Percentiles rank a stretch among this genome's conserved stretches.
These are phyloP conservation scores for Phenacoccus solenopsis DNA, from an alignment of 1,140 invertebrate species.

Conservation along the genomic window DNA sequence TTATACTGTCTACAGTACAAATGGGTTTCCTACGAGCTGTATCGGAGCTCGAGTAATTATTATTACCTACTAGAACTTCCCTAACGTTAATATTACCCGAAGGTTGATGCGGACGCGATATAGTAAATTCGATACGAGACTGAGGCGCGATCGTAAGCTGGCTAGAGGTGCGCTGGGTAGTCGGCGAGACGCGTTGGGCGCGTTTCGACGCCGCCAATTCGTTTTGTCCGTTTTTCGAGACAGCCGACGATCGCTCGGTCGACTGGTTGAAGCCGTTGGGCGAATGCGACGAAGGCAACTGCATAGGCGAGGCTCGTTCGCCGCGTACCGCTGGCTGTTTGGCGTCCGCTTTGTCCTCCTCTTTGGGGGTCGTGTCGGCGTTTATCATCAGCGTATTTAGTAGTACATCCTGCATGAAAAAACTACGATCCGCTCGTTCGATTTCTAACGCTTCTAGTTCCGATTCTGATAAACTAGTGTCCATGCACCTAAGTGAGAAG, in stretches of 20 bases:
- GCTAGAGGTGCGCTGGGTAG: conserved; percentile 18
- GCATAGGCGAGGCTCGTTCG: conserved; percentile 5
- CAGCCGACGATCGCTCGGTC: conserved; percentile 25
- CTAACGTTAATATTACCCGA: conserved; percentile 31
- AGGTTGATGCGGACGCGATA: conserved; percentile 33
- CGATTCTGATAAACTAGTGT: conserved; percentile 40
- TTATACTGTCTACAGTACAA: conserved; percentile 32
- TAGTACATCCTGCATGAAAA: conserved; percentile 55
- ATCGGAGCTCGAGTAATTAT: conserved; percentile 21
- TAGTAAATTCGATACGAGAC: conserved; percentile 28
- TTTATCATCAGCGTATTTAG: conserved; percentile 39
- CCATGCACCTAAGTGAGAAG: conserved; percentile 42
- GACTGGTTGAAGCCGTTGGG: conserved; percentile 31
- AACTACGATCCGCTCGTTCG: conserved; percentile 48
- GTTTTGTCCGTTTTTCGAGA: conserved; percentile 25
- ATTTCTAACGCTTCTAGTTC: conserved; percentile 43
- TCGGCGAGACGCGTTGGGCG: conserved; percentile 32
- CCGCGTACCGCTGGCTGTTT: background rate
- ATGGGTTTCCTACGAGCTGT: conserved; percentile 38
- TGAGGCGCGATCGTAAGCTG: conserved; percentile 30
- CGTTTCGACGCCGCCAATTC: conserved; percentile 35
- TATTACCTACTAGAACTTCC: conserved; percentile 23
- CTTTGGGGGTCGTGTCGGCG: too few relatives aligned
- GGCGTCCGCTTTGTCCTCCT: conserved; percentile 23
- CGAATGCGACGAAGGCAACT: conserved; percentile 23